Evolutionary conservation across 2,797 vertebrate genomes (phyloP).

Genomic region (Rhynchonycteris naso): DNA sequence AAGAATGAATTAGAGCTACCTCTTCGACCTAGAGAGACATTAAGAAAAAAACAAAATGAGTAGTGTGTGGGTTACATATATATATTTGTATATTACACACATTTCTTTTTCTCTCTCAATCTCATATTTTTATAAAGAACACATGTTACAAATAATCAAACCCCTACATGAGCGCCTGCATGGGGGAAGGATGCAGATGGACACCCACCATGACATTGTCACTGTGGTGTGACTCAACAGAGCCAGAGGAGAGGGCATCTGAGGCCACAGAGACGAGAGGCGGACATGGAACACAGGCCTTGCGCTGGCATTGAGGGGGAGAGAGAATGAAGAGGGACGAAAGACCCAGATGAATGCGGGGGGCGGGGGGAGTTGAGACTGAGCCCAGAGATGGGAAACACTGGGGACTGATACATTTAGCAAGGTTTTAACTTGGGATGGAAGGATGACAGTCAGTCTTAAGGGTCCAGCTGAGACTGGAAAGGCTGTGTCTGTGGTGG

Average conservation of each 20-base stretch:
- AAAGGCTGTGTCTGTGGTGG: not conserved
- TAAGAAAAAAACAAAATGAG: not conserved
- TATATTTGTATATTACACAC: not conserved
- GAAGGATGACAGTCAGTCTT: not conserved
- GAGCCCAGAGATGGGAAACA: not conserved
- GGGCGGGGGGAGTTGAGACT: not conserved
- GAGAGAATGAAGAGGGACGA: not conserved
- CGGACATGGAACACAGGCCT: fast-evolving
- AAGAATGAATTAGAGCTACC: not conserved
- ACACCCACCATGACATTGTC: not conserved
- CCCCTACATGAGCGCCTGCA: not conserved
- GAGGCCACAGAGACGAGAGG: not conserved
- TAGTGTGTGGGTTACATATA: not conserved
- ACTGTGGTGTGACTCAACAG: not conserved
- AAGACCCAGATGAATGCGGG: not conserved
- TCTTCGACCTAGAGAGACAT: not conserved
- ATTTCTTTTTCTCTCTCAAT: not conserved
- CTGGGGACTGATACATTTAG: not conserved
- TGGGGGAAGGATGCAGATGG: not conserved
- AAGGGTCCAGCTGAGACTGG: not conserved
- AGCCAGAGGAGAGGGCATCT: not conserved
- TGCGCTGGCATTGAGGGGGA: not conserved
- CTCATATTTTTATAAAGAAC: not conserved
- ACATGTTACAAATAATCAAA: not conserved
- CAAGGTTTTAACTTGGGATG: not conserved